A percentile compares a stretch with the other conserved stretches of the same genome.
These are phyloP conservation scores for Aphrophora alni DNA, from an alignment of 2,888 invertebrate genomes.

Conservation along the genomic window DNA sequence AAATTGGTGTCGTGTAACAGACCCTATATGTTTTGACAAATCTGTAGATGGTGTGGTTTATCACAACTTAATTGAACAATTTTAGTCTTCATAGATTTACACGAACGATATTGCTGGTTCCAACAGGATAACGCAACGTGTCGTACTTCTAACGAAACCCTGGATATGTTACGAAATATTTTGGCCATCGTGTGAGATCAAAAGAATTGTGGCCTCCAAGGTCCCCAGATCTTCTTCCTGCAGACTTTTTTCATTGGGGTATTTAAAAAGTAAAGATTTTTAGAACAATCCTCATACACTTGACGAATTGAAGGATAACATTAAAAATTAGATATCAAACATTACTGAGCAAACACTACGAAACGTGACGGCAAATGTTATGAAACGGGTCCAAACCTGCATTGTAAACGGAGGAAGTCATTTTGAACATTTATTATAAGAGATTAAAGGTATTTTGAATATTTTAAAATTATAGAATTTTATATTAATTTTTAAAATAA, in stretches of 20 bases:
- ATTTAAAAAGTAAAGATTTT: background rate
- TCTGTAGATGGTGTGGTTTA: background rate
- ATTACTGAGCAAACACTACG: background rate
- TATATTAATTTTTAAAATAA: no score
- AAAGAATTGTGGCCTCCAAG: background rate
- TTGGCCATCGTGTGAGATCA: background rate
- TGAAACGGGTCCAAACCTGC: background rate
- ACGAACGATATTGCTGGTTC: background rate
- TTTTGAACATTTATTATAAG: constrained; percentile 12
- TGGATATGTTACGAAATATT: background rate
- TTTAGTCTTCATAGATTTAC: background rate
- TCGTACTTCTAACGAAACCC: background rate
- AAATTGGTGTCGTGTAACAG: background rate
- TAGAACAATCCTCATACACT: background rate
- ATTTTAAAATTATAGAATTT: background rate
- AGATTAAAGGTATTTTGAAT: constrained; percentile 12
- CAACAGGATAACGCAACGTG: constrained; percentile 3
- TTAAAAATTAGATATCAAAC: background rate
- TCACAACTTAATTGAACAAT: constrained; percentile 7
- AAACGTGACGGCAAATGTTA: background rate
- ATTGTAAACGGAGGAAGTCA: background rate
- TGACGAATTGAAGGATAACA: constrained; percentile 12
- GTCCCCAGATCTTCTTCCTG: background rate
- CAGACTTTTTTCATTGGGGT: background rate
- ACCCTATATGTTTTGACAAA: background rate